phyloP scores from a whole-genome alignment of 1,140 invertebrate genomes.

The Micrasema longulum region DNA sequence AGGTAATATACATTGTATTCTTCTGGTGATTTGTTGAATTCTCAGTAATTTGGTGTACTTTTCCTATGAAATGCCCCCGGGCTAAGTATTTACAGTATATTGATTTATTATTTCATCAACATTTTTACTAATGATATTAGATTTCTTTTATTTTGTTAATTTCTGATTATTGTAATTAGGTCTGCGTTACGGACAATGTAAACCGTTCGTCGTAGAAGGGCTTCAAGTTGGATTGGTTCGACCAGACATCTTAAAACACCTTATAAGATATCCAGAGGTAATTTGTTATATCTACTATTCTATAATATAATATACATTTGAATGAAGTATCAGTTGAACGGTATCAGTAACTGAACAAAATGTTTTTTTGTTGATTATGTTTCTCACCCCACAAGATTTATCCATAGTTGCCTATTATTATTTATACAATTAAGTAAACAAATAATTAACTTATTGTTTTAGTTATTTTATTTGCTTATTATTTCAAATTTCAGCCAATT shows the following conservation, averaged over 20 bases:
- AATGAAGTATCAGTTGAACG: too few relatives aligned
- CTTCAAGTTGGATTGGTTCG: conserved; percentile 89
- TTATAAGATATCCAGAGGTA: conserved; percentile 86
- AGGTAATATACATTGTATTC: conserved; percentile 61
- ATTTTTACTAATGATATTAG: conserved; percentile 29
- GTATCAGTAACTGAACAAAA: too few relatives aligned
- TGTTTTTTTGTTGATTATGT: too few relatives aligned
- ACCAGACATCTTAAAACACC: conserved; percentile 82
- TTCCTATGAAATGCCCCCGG: conserved; percentile 2
- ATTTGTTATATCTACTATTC: conserved; percentile 6
- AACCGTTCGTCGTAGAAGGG: conserved; percentile 87
- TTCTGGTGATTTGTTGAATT: conserved; percentile 6
- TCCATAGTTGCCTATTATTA: too few relatives aligned
- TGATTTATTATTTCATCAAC: conserved; percentile 39
- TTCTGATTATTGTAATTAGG: conserved; percentile 63
- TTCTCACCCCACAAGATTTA: too few relatives aligned
- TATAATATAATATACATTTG: too few relatives aligned
- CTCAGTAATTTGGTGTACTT: conserved; percentile 7
- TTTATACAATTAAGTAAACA: too few relatives aligned
- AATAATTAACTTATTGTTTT: too few relatives aligned
- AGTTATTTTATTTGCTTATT: too few relatives aligned
- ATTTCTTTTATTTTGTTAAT: conserved; percentile 17
- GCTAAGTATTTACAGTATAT: conserved; percentile 30
- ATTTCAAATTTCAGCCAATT: too few relatives aligned
- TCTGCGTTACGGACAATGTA: conserved; percentile 79